Conservation (phyloP, 1,140 invertebrate species). For the Megathymus violae region DNA sequence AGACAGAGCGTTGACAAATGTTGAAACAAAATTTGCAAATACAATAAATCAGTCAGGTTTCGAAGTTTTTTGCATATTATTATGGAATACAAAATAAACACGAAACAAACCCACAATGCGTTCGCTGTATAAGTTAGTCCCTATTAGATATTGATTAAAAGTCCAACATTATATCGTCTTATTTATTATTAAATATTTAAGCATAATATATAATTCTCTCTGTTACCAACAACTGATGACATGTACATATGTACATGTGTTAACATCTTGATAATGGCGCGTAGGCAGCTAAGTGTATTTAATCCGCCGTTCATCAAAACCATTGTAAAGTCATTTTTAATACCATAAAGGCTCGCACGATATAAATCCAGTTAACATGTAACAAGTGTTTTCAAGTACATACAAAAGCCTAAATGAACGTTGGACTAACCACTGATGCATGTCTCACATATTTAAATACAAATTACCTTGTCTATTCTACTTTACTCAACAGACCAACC, state of each 20-base stretch:
- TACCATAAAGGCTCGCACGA: background rate
- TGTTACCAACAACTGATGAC: conserved; percentile 49
- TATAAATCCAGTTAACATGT: background rate
- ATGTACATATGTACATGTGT: conserved; percentile 63
- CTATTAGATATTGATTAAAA: conserved; percentile 43
- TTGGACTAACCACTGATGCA: conserved; percentile 40
- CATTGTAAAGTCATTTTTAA: background rate
- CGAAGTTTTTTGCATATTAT: conserved; percentile 16
- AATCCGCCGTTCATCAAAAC: conserved; percentile 1
- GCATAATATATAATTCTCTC: too few species aligned
- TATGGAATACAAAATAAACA: conserved; percentile 16
- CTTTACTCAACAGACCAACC: conserved; percentile 63
- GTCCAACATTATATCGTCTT: conserved; percentile 62
- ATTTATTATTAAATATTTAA: conserved; percentile 62
- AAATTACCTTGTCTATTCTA: conserved; percentile 48
- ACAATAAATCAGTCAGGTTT: conserved; percentile 23
- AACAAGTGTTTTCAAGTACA: background rate
- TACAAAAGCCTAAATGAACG: conserved; percentile 13
- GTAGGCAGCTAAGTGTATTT: background rate
- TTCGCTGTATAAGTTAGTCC: conserved; percentile 37
- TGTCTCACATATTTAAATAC: conserved; percentile 52
- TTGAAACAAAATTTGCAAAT: conserved; percentile 13
- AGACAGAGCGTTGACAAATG: conserved; percentile 18
- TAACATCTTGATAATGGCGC: conserved; percentile 38
- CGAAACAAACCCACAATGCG: conserved; percentile 19